Evolutionary conservation across 1,140 invertebrate genomes (phyloP).

Genomic region (Octopus sinensis): DNA sequence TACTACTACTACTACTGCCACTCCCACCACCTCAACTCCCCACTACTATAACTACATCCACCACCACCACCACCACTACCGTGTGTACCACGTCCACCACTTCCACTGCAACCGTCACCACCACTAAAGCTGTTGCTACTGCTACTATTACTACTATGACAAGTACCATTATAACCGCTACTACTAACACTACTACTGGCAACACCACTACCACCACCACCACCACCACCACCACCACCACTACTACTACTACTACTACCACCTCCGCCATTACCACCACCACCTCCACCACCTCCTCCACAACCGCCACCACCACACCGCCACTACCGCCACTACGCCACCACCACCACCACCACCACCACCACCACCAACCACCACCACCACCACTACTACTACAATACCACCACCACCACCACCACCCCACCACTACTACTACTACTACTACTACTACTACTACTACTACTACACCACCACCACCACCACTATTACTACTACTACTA

Average conservation of each 20-base stretch:
- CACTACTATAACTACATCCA: too few relatives aligned
- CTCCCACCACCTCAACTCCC: background rate
- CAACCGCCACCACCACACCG: too few relatives aligned
- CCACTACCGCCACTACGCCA: too few relatives aligned
- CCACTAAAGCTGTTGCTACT: constrained; percentile 14
- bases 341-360: background rate
- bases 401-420: constrained; percentile 16
- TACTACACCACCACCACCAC: background rate
- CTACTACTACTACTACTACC: too few relatives aligned
- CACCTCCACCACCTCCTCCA: too few relatives aligned
- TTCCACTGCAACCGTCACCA: background rate
- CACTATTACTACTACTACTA: constrained; percentile 11
- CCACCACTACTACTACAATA: too few relatives aligned
- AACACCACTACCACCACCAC: too few relatives aligned
- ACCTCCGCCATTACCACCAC: too few relatives aligned
- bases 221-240: too few relatives aligned
- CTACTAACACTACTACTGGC: too few relatives aligned
- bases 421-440: constrained; percentile 10
- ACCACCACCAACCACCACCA: background rate
- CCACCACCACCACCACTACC: background rate
- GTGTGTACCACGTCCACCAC: background rate
- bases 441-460: constrained; percentile 16
- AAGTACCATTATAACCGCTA: too few relatives aligned
- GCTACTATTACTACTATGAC: background rate
- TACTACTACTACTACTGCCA: constrained; percentile 12